A percentile compares a stretch with the other conserved stretches of the same genome.
Conservation (phyloP, 2,797 vertebrate species). For the Buceros bicornis region DNA sequence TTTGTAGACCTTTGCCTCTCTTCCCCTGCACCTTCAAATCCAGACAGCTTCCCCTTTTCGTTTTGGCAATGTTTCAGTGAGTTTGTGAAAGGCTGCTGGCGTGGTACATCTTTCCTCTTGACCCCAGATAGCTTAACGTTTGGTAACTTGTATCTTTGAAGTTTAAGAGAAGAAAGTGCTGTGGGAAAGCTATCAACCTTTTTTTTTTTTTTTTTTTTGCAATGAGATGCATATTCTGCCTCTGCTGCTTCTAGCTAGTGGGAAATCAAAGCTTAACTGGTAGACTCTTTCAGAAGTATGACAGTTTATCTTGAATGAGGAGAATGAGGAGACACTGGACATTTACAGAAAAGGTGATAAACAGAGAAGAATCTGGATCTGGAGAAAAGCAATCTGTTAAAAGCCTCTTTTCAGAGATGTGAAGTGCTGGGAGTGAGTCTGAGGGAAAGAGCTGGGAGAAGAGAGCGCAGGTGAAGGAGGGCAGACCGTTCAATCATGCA, state of each 20-base stretch:
- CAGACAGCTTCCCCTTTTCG: background rate
- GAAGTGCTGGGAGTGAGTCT: background rate
- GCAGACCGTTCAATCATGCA: background rate
- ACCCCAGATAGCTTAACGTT: background rate
- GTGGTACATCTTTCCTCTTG: background rate
- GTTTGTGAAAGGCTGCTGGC: background rate
- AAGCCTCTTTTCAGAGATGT: background rate
- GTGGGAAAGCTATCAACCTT: background rate
- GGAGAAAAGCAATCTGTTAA: background rate
- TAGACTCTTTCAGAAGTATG: background rate
- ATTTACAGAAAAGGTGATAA: background rate
- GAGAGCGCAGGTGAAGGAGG: background rate
- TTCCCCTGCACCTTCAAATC: background rate
- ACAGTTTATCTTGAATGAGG: background rate
- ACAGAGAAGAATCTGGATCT: background rate
- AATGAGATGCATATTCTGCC: background rate
- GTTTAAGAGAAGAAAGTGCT: background rate
- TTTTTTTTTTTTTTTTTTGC: background rate
- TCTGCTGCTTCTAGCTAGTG: background rate
- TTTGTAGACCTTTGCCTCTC: background rate
- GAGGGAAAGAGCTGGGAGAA: background rate
- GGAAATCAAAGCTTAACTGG: background rate
- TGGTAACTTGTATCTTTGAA: background rate
- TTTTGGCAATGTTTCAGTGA: background rate
- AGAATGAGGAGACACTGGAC: background rate